A percentile compares a stretch with the other conserved stretches of the same genome.
Conservation (phyloP, 2,888 invertebrate genomes). For the Tigriopus californicus region DNA sequence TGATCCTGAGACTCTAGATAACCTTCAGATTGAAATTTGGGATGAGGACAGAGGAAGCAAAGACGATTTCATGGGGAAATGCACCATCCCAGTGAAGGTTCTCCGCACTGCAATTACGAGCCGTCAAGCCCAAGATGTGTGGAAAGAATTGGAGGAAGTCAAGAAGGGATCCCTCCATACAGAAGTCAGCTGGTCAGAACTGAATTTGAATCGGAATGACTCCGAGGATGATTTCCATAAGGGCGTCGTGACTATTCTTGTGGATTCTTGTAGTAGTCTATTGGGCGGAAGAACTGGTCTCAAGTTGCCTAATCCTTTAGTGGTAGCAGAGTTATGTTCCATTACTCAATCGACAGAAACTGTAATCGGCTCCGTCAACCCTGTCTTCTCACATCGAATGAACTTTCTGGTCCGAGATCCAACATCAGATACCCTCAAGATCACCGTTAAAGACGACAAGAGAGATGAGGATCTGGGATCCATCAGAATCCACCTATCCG, state of each 20-base stretch:
- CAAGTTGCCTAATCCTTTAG: not conserved
- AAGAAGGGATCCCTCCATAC: not conserved
- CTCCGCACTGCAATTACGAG: not conserved
- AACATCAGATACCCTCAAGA: not conserved
- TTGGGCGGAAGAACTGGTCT: constrained; percentile 3
- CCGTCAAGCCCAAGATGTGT: not conserved
- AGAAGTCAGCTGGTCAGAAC: not conserved
- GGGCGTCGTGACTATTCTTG: not conserved
- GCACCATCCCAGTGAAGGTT: not conserved
- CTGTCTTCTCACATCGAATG: constrained; percentile 10
- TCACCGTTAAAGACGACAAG: constrained; percentile 8
- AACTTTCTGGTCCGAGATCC: constrained; percentile 1
- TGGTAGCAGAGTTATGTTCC: not conserved
- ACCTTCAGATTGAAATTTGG: not conserved
- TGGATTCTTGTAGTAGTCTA: constrained; percentile 5
- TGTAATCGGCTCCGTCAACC: not conserved
- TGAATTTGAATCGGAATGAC: not conserved
- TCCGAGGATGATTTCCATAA: not conserved
- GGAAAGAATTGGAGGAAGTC: not conserved
- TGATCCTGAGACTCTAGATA: not conserved
- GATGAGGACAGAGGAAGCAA: constrained; percentile 4
- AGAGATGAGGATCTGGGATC: not conserved
- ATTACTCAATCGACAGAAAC: not conserved
- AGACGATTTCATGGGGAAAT: constrained; percentile 10
- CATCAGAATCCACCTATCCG: not conserved